phyloP scores from a whole-genome alignment of 2,888 invertebrate genomes.

The Apamea epomidion region DNA sequence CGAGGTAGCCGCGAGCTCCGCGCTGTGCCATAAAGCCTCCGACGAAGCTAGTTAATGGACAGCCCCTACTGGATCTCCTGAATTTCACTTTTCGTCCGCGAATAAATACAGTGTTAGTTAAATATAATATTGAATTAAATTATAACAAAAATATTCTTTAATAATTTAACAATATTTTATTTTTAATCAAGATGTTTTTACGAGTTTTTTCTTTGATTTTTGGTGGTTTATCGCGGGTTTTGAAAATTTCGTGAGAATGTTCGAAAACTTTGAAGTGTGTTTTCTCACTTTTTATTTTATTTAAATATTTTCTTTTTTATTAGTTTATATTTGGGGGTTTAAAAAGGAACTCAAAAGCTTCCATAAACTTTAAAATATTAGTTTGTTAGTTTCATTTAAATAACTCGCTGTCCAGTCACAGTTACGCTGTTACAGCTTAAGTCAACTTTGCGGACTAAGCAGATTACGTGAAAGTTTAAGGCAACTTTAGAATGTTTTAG shows the following conservation, averaged over 20 bases:
- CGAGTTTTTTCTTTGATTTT: not conserved
- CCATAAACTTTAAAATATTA: not conserved
- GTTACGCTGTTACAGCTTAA: not conserved
- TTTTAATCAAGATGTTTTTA: not conserved
- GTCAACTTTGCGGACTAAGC: not conserved
- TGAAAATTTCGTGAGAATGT: not conserved
- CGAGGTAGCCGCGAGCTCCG: slow-evolving; percentile 1
- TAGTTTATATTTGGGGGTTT: not conserved
- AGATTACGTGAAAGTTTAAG: not conserved
- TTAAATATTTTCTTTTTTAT: not conserved
- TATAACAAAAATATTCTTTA: not conserved
- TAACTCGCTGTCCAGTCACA: not conserved
- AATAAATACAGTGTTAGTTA: slow-evolving; percentile 14
- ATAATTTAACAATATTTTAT: no score
- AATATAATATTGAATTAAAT: not conserved
- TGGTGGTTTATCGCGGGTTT: not conserved
- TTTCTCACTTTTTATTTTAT: not conserved
- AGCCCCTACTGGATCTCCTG: slow-evolving; percentile 9
- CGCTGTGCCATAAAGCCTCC: slow-evolving; percentile 40
- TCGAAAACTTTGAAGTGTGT: not conserved
- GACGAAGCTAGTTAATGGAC: slow-evolving; percentile 30
- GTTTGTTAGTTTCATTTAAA: not conserved
- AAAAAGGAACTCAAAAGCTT: not conserved
- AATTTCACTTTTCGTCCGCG: slow-evolving; percentile 9
- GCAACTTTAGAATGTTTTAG: not conserved